Evolutionary conservation across 1,140 invertebrate species (phyloP).

Genomic region (Drosophila malerkotliana): DNA sequence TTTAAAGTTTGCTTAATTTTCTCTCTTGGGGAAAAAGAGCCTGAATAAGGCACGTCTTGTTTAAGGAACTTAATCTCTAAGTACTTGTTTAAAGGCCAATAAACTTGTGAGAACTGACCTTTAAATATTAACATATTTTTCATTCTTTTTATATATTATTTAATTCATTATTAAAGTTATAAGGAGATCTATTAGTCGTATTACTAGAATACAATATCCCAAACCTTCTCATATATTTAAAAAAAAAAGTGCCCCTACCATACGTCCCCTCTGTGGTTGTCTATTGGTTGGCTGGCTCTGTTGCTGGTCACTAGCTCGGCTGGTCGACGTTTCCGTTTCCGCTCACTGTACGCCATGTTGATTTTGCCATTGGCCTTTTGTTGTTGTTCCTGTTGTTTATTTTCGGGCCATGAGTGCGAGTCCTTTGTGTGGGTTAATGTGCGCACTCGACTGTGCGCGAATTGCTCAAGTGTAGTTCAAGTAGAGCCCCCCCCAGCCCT

Average conservation of each 20-base stretch:
- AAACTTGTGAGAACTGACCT: no score
- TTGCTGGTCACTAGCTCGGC: slow-evolving; percentile 42
- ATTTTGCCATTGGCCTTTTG: slow-evolving; percentile 59
- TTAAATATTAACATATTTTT: no score
- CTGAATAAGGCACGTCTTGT: neutral
- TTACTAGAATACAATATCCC: neutral
- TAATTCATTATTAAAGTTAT: neutral
- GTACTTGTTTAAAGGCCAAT: neutral
- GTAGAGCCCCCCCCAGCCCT: slow-evolving; percentile 35
- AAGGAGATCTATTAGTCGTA: neutral
- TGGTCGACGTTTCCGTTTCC: slow-evolving; percentile 77
- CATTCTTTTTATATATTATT: no score
- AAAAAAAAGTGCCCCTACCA: neutral
- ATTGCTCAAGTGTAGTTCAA: slow-evolving; percentile 81
- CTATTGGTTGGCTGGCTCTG: slow-evolving; percentile 60
- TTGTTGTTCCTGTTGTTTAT: slow-evolving; percentile 55
- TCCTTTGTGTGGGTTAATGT: slow-evolving; percentile 68
- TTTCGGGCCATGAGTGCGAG: slow-evolving; percentile 10
- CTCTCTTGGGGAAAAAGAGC: neutral
- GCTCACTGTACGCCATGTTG: slow-evolving; percentile 74
- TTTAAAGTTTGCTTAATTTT: slow-evolving; percentile 31
- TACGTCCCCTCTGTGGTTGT: slow-evolving; percentile 54
- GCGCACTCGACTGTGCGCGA: slow-evolving; percentile 79
- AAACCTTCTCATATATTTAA: neutral
- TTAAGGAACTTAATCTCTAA: neutral